Conservation (phyloP, 2,888 invertebrate species). For the Argyresthia goedartella region DNA sequence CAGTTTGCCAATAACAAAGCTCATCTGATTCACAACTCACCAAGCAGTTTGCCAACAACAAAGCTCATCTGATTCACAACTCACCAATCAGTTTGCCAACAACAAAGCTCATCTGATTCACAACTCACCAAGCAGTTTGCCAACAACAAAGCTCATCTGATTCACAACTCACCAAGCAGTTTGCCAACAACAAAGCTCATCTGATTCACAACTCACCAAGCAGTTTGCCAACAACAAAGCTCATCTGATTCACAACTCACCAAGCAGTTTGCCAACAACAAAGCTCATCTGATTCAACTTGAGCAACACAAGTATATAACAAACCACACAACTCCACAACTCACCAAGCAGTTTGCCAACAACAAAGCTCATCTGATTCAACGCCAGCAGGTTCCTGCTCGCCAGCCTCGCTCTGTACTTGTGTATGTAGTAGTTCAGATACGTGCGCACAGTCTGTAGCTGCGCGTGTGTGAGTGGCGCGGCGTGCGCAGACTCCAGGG, state of each 20-base stretch:
- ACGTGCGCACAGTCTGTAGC: conserved; percentile 73
- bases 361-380: conserved; percentile 87
- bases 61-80: conserved; percentile 83
- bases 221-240: conserved; percentile 79
- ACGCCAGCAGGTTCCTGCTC: conserved; percentile 81
- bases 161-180: conserved; percentile 74
- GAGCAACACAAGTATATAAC: no score
- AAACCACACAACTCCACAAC: conserved; percentile 8
- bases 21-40: conserved; percentile 81
- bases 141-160: conserved; percentile 84
- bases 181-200: conserved; percentile 82
- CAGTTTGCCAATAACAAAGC: conserved; percentile 79
- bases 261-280: conserved; percentile 76
- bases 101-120: conserved; percentile 87
- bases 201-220: conserved; percentile 79
- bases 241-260: conserved; percentile 81
- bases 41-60: conserved; percentile 76
- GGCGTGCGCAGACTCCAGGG: conserved; percentile 89
- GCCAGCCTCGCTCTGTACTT: conserved; percentile 82
- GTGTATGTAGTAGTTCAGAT: conserved; percentile 78
- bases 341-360: conserved; percentile 74
- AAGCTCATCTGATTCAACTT: conserved; percentile 88
- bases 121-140: conserved; percentile 68
- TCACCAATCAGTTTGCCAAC: conserved; percentile 74
- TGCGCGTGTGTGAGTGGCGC: conserved; percentile 78